phyloP scores from a whole-genome alignment of 2,888 invertebrate species.

The Micoletzkya japonica region DNA sequence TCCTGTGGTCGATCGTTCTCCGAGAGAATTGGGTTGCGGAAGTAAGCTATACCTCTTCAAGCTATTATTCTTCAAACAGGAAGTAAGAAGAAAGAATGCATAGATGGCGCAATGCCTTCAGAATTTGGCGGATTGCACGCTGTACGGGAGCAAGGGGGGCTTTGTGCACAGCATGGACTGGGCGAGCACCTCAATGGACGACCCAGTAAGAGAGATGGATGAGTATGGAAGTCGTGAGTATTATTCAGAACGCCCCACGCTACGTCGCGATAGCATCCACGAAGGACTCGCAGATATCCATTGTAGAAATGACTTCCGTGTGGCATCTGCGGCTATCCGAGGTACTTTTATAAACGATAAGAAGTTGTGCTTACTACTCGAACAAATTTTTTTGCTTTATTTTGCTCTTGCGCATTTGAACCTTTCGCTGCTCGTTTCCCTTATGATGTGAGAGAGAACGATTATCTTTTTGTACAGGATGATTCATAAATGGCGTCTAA shows the following conservation, averaged over 20 bases:
- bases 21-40: too few relatives aligned
- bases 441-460: background rate
- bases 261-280: slow-evolving; percentile 15
- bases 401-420: too few relatives aligned
- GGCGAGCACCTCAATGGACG: slow-evolving; percentile 5
- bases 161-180: slow-evolving; percentile 25
- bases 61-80: too few relatives aligned
- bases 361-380: too few relatives aligned
- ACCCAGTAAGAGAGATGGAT: background rate
- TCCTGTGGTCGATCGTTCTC: too few relatives aligned
- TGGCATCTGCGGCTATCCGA: background rate
- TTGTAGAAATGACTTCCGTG: background rate
- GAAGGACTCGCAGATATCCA: background rate
- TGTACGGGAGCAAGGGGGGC: background rate
- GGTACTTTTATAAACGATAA: background rate
- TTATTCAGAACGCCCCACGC: background rate
- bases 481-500: background rate
- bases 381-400: too few relatives aligned
- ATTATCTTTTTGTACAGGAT: background rate
- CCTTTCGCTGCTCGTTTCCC: background rate
- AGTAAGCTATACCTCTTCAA: too few relatives aligned
- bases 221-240: background rate
- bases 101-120: too few relatives aligned
- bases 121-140: too few relatives aligned
- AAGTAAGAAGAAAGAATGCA: too few relatives aligned